A percentile compares a stretch with the other conserved stretches of the same genome.
These are phyloP conservation scores for Microtus ochrogaster DNA, from an alignment of 2,113 vertebrate species.

Conservation along the genomic window DNA sequence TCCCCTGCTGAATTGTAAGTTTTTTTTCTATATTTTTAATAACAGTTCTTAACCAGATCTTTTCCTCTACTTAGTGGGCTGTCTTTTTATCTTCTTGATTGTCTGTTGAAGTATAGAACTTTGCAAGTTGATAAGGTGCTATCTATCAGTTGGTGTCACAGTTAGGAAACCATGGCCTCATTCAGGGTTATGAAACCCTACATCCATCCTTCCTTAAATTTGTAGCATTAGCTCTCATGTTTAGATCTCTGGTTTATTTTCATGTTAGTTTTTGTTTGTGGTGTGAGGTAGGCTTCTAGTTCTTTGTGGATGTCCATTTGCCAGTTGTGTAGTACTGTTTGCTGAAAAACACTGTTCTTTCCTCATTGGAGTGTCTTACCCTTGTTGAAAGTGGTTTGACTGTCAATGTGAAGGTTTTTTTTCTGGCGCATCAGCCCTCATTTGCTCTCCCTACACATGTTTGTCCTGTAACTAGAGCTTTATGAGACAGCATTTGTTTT, in stretches of 20 bases:
- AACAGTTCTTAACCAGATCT: background rate
- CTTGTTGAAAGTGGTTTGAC: background rate
- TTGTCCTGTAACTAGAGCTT: background rate
- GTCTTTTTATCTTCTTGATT: slow-evolving; percentile 21
- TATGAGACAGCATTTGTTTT: background rate
- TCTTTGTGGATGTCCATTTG: background rate
- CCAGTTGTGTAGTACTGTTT: background rate
- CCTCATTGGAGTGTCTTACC: background rate
- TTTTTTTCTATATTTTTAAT: background rate
- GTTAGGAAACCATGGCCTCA: background rate
- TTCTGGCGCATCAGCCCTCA: background rate
- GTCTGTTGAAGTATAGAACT: background rate
- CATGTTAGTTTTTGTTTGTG: slow-evolving; percentile 13
- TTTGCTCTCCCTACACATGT: background rate
- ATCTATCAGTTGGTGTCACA: background rate
- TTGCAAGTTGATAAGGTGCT: background rate
- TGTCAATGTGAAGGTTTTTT: background rate
- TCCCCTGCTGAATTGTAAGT: slow-evolving; percentile 3
- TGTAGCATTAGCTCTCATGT: background rate
- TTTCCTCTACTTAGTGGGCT: background rate
- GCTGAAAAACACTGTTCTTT: slow-evolving; percentile 6
- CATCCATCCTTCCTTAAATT: background rate
- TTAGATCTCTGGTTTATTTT: background rate
- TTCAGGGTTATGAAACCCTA: background rate
- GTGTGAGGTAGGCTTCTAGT: background rate